Conservation (phyloP, 2,113 vertebrate genomes). For the Pyxicephalus adspersus region DNA sequence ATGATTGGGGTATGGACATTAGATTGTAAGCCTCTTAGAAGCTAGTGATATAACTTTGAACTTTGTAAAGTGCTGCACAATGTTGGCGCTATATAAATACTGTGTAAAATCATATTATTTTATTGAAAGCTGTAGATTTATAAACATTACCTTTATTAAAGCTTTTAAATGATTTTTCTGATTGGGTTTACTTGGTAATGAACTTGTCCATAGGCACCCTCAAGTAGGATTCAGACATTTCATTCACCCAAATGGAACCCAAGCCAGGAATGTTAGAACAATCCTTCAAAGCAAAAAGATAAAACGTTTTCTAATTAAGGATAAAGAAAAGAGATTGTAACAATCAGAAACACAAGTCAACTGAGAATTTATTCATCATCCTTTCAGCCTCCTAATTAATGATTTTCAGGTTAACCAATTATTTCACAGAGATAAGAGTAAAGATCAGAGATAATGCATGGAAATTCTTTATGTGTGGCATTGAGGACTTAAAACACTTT, state of each 20-base stretch:
- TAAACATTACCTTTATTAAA: no score
- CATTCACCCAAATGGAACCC: background rate
- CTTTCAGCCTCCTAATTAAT: slow-evolving; percentile 14
- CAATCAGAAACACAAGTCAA: slow-evolving; percentile 22
- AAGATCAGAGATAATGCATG: slow-evolving; percentile 26
- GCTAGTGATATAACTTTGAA: no score
- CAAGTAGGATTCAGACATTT: background rate
- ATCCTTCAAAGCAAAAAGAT: slow-evolving; percentile 1
- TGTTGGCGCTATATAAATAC: no score
- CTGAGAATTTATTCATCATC: slow-evolving; percentile 16
- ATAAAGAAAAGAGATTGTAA: slow-evolving; percentile 6
- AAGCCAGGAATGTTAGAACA: background rate
- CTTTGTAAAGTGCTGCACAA: no score
- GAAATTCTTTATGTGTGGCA: background rate
- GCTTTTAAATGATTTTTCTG: no score
- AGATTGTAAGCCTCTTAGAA: no score
- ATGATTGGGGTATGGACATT: no score
- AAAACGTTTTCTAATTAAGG: slow-evolving; percentile 28
- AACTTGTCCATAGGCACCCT: no score
- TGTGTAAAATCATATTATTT: no score
- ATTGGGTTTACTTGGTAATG: no score
- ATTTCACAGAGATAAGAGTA: background rate
- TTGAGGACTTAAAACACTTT: background rate
- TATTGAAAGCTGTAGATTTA: no score
- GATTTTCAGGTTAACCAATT: slow-evolving; percentile 13